Evolutionary conservation across 2,797 vertebrate species (phyloP).

Genomic region (Chaetophractus vellerosus): DNA sequence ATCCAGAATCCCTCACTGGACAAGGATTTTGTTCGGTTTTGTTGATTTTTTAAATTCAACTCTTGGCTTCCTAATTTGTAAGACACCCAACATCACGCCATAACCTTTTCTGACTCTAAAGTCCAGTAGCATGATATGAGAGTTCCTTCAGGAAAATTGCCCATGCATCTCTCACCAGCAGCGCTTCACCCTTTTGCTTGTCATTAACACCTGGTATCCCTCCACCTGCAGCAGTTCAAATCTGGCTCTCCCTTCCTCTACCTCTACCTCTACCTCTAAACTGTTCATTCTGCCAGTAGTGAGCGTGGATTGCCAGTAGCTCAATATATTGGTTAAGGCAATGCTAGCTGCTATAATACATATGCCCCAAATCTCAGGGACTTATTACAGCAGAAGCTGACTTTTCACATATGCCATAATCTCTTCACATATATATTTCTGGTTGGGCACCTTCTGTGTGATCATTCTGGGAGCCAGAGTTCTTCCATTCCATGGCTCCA

Average conservation of each 20-base stretch:
- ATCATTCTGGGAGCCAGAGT: neutral
- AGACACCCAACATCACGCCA: neutral
- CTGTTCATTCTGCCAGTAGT: neutral
- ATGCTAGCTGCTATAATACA: neutral
- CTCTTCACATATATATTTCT: neutral
- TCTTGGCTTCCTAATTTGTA: neutral
- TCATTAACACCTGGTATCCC: neutral
- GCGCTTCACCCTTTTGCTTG: neutral
- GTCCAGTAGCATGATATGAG: neutral
- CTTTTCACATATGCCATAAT: neutral
- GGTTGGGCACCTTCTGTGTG: neutral
- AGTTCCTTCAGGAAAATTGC: neutral
- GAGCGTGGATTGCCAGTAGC: neutral
- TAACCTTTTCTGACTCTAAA: neutral
- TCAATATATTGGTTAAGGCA: neutral
- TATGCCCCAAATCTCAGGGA: neutral
- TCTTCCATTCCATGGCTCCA: neutral
- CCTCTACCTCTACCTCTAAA: neutral
- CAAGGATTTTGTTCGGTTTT: neutral
- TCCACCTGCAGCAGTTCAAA: neutral
- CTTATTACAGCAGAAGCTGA: neutral
- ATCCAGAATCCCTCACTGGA: neutral
- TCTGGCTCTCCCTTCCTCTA: neutral
- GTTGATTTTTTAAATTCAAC: neutral
- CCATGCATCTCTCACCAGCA: neutral